Evolutionary conservation across 2,113 vertebrate species (phyloP).

Genomic region (Uropsilus gracilis): DNA sequence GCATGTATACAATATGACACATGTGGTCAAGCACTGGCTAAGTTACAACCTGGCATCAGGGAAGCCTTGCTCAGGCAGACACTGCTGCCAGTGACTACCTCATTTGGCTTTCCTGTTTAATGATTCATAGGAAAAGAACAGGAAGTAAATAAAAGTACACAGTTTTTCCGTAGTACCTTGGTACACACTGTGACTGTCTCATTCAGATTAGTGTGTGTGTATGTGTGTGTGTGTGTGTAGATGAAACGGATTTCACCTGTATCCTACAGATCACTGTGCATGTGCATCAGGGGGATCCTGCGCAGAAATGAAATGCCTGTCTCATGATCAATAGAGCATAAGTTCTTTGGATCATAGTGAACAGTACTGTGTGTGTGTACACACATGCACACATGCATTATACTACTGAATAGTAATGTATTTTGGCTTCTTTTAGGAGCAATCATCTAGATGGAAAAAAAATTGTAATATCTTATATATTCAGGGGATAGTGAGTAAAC

Average conservation of each 20-base stretch:
- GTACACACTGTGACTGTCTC: background rate
- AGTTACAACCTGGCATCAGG: background rate
- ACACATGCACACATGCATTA: background rate
- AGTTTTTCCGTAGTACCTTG: background rate
- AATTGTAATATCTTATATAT: background rate
- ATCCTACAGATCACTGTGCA: background rate
- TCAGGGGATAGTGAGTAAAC: background rate
- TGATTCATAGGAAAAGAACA: background rate
- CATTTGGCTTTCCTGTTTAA: background rate
- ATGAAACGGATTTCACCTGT: rapidly evolving
- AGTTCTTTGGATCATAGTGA: background rate
- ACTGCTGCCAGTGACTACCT: background rate
- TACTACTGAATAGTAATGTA: background rate
- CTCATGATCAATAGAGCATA: background rate
- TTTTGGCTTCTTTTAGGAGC: background rate
- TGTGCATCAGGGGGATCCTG: too few species aligned
- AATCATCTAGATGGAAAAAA: background rate
- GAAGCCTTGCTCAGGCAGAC: background rate
- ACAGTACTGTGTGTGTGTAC: background rate
- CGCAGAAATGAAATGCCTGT: background rate
- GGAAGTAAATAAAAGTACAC: background rate
- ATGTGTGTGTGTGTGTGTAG: background rate
- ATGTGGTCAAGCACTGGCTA: background rate
- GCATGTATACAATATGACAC: background rate
- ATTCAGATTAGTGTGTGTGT: background rate